phyloP scores from a whole-genome alignment of 2,797 vertebrate genomes.

The Taenioides sp. region DNA sequence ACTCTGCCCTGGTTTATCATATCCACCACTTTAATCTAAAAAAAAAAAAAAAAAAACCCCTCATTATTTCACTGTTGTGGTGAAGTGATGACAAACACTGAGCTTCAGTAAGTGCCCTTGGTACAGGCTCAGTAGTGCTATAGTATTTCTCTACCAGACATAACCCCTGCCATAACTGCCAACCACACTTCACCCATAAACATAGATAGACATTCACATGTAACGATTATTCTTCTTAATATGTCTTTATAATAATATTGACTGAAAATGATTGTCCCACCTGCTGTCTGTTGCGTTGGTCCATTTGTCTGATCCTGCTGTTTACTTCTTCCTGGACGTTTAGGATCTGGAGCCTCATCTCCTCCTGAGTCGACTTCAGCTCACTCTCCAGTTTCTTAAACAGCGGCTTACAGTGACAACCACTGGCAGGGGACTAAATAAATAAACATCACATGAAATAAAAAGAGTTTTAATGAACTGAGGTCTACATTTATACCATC shows the following conservation, averaged over 20 bases:
- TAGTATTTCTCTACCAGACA: too few relatives aligned
- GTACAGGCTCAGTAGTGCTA: too few relatives aligned
- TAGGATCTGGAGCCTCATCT: constrained; percentile 85
- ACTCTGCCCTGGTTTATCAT: constrained; percentile 83
- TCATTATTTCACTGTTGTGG: too few relatives aligned
- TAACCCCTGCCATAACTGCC: too few relatives aligned
- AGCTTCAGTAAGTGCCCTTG: too few relatives aligned
- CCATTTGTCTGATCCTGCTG: constrained; percentile 81
- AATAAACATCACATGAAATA: not conserved
- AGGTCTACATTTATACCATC: too few relatives aligned
- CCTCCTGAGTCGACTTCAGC: constrained; percentile 83
- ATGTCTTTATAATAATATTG: not conserved
- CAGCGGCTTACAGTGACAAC: constrained; percentile 85
- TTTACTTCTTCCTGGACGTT: constrained; percentile 85
- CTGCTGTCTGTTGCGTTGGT: constrained; percentile 84
- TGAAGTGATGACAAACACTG: too few relatives aligned
- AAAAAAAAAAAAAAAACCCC: not conserved
- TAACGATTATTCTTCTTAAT: not conserved
- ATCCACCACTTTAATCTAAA: constrained; percentile 85
- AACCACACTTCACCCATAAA: not conserved
- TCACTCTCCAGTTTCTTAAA: constrained; percentile 86
- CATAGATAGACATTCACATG: not conserved
- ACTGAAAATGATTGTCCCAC: constrained; percentile 28
- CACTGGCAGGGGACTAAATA: constrained; percentile 81
- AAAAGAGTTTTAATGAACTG: not conserved